Percentiles rank a stretch among this genome's conserved stretches.
Conservation (phyloP, 2,888 invertebrate species). For the Drosophila paranaensis region DNA sequence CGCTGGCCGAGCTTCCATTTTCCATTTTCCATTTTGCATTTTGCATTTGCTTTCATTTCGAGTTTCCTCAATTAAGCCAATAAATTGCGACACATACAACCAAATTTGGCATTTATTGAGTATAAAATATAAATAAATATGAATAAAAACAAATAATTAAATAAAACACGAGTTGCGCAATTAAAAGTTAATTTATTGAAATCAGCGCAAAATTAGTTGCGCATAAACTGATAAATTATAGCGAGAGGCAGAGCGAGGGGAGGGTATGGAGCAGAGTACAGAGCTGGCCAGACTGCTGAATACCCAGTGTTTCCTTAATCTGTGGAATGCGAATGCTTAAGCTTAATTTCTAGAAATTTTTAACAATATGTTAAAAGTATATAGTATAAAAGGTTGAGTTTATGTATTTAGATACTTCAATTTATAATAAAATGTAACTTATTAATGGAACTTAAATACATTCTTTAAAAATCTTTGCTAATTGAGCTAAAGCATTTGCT, state of each 20-base stretch:
- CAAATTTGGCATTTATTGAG: background rate
- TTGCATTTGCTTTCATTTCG: constrained; percentile 27
- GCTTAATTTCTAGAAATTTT: background rate
- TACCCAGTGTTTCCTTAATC: background rate
- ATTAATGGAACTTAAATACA: no score
- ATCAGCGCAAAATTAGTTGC: constrained; percentile 70
- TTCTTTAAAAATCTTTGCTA: no score
- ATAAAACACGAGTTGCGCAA: constrained; percentile 55
- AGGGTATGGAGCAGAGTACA: no score
- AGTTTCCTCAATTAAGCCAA: constrained; percentile 68
- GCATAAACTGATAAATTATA: constrained; percentile 55
- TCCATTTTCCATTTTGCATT: constrained; percentile 7
- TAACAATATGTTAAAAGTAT: no score
- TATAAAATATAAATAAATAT: background rate
- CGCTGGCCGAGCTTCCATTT: constrained; percentile 30
- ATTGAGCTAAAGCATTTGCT: no score
- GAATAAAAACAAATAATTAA: background rate
- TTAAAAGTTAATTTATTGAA: constrained; percentile 71
- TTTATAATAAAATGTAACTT: no score
- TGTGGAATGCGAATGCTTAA: background rate
- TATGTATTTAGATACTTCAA: no score
- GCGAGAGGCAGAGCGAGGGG: constrained; percentile 25
- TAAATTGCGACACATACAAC: constrained; percentile 47
- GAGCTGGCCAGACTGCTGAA: background rate
- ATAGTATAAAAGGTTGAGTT: no score